Base-by-base conservation (phyloP, 1,140 invertebrate genomes). In the Zaprionus ornatus region DNA sequence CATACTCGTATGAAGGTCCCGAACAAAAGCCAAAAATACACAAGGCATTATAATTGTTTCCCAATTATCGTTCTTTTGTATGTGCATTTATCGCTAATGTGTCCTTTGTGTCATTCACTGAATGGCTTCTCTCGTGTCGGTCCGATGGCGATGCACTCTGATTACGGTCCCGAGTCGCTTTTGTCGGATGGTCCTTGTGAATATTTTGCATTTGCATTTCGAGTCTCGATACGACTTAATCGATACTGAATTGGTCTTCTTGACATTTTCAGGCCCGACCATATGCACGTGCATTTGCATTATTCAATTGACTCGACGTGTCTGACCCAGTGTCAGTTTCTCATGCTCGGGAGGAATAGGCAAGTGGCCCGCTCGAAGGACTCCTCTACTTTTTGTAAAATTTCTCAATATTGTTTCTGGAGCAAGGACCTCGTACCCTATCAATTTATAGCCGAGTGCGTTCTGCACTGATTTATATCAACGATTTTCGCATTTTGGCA, bases 231-330 rank as follows among this genome's bases (percentile, higher is more conserved):
- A 57, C 72, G 79, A 55, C 40, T 68, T 69, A 86, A 86, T 86
- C 83, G 84, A 88, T 86, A 88, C 79, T 80, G 80, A 79, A 82
- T 83, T 79, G 79, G 73, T 69, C 66, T 52, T 64, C 21, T 59
- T 32, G 27, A 27, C 17, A 40, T 15, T 9, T 35, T 50, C 40
- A 21, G 19, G 19, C 42, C 42, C 17, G 42, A 10, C 7, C n/a
- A 19, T 48, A 48, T 56, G 54, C 65, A 69, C 59, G 27, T 56
- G 37, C 57, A 70, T 70, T 74, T 82, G 82, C 82, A 86, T 87
- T 86, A 86, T 86, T 86, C 83, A 86, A 86, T 79, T 87, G 79
- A 52, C 63, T 64, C 68, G 74, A 55, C 79, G 66, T 59, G 37
- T 17, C 25, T 67, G 29, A 12, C 12, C 54, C 62, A 52, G 45